These are phyloP conservation scores for Pipa parva DNA, from an alignment of 2,113 vertebrate species.

Conservation along the genomic window DNA sequence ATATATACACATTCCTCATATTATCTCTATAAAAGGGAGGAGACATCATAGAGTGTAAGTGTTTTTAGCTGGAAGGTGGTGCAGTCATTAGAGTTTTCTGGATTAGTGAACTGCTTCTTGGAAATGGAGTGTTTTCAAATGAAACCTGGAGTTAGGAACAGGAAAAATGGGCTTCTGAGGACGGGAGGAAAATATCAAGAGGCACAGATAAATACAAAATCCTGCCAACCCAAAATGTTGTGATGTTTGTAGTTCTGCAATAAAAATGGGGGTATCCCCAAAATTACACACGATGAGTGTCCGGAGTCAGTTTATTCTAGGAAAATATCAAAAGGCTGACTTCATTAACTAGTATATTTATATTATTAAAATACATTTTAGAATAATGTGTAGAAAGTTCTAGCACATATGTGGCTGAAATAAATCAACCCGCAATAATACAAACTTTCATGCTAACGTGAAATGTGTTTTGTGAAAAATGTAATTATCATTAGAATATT, in stretches of 20 bases:
- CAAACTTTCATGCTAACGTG: no score
- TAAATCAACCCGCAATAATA: no score
- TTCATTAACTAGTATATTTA: background rate
- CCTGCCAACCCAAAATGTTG: no score
- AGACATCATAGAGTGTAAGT: background rate
- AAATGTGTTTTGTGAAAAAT: no score
- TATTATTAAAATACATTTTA: background rate
- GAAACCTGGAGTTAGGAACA: background rate
- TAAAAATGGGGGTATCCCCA: no score
- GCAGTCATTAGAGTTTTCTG: conserved; percentile 1
- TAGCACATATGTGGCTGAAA: no score
- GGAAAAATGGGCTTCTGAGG: background rate
- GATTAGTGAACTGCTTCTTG: conserved; percentile 1
- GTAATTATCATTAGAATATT: no score
- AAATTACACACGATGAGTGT: no score
- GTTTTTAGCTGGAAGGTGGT: background rate
- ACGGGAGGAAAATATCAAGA: background rate
- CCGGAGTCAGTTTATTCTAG: no score
- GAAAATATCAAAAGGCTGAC: background rate
- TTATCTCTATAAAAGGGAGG: background rate
- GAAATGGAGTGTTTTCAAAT: conserved; percentile 8
- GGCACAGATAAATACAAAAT: background rate
- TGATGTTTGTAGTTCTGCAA: no score
- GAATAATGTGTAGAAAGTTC: background rate
- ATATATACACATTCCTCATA: background rate